Percentiles rank a stretch among this genome's conserved stretches.
phyloP scores from a whole-genome alignment of 2,797 vertebrate genomes.

The Peromyscus aztecus region DNA sequence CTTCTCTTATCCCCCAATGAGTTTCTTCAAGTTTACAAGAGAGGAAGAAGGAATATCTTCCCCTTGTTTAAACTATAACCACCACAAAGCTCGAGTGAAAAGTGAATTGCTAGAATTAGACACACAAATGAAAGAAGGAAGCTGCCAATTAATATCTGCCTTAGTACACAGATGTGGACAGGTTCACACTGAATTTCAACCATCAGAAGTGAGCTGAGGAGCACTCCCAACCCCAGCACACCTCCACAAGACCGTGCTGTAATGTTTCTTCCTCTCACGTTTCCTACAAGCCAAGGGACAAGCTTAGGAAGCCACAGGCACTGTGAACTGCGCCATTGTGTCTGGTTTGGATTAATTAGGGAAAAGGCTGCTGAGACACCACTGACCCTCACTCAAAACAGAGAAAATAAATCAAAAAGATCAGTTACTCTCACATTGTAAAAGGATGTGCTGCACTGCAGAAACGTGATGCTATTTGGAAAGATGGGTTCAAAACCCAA shows the following conservation, averaged over 20 bases:
- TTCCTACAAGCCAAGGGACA: neutral
- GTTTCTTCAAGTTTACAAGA: slow-evolving; percentile 64
- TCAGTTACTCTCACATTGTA: neutral
- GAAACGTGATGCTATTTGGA: slow-evolving; percentile 21
- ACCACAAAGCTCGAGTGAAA: neutral
- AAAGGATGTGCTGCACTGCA: neutral
- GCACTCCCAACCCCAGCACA: neutral
- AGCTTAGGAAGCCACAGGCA: neutral
- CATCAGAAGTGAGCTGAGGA: neutral
- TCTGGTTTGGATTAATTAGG: neutral
- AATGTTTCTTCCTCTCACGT: neutral
- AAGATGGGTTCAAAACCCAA: neutral
- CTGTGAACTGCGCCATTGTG: neutral
- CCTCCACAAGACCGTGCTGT: neutral
- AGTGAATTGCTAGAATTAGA: slow-evolving; percentile 12
- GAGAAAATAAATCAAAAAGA: neutral
- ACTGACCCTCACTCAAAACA: neutral
- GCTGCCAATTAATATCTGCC: neutral
- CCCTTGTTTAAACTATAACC: neutral
- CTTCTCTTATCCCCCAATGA: slow-evolving; percentile 42
- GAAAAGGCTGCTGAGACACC: neutral
- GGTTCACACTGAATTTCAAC: neutral
- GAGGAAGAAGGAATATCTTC: slow-evolving; percentile 40
- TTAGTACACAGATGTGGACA: neutral
- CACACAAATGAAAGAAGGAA: neutral